Percentiles rank a stretch among this genome's conserved stretches.
Conservation (phyloP, 2,888 invertebrate genomes). For the Melanotus villosus region DNA sequence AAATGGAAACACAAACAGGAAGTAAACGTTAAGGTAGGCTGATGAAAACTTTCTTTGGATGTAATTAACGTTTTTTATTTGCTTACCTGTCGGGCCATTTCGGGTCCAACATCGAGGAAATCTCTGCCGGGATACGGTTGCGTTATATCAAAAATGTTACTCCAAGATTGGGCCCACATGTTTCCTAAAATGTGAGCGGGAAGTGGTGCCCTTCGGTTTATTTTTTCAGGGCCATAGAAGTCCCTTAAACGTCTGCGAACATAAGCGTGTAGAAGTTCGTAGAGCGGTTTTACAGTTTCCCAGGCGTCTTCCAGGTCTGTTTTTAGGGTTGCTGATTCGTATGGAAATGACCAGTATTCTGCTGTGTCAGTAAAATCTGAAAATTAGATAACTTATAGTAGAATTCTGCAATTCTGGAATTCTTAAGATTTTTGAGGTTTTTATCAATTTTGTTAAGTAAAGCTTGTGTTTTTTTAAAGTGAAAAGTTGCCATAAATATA, state of each 20-base stretch:
- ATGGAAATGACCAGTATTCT: slow-evolving; percentile 91
- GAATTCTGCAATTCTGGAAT: too few relatives aligned
- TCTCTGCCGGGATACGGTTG: slow-evolving; percentile 86
- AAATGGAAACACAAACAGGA: background rate
- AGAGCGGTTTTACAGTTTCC: slow-evolving; percentile 88
- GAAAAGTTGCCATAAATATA: too few relatives aligned
- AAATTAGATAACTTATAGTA: background rate
- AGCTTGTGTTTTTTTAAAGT: too few relatives aligned
- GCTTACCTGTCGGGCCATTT: slow-evolving; percentile 82
- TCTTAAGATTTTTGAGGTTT: too few relatives aligned
- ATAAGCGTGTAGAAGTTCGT: slow-evolving; percentile 91
- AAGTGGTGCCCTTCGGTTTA: slow-evolving; percentile 84
- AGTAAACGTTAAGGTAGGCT: background rate
- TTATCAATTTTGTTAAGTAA: too few relatives aligned
- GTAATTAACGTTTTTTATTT: background rate
- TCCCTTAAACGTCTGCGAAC: slow-evolving; percentile 87
- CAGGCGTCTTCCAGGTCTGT: slow-evolving; percentile 86
- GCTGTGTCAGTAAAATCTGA: slow-evolving; percentile 90
- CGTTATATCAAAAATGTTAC: slow-evolving; percentile 84
- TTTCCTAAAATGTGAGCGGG: slow-evolving; percentile 91
- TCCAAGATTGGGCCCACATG: slow-evolving; percentile 93
- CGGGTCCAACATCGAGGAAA: slow-evolving; percentile 86
- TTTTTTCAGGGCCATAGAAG: slow-evolving; percentile 87
- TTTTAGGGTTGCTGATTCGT: slow-evolving; percentile 83
- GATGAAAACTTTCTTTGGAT: background rate